These are phyloP conservation scores for Mythimna albipuncta DNA, from an alignment of 2,888 invertebrate genomes.

Conservation along the genomic window DNA sequence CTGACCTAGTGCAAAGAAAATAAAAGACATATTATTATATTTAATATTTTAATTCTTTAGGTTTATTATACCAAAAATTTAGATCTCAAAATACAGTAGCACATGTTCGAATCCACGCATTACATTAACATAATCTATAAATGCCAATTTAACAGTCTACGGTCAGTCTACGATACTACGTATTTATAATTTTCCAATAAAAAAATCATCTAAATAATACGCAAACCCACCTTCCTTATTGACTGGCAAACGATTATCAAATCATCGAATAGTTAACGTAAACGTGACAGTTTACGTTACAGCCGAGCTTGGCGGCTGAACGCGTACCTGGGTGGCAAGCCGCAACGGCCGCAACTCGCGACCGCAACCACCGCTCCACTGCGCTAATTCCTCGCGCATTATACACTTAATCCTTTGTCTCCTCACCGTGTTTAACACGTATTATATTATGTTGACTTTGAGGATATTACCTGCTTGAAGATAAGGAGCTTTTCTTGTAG, in stretches of 20 bases:
- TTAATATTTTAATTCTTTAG: not conserved
- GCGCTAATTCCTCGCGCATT: conserved; percentile 84
- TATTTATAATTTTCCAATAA: not conserved
- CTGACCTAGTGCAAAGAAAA: not conserved
- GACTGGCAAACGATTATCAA: not conserved
- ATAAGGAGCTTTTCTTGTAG: conserved; percentile 41
- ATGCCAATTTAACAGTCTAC: not conserved
- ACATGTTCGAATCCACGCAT: not conserved
- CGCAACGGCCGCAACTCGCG: conserved; percentile 86
- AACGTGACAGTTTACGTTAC: conserved; percentile 41
- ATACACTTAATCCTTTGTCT: conserved; percentile 73
- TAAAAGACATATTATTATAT: too few species aligned
- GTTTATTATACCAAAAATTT: not conserved
- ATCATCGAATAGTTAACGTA: conserved; percentile 29
- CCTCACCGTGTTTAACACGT: conserved; percentile 53
- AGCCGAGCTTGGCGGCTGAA: conserved; percentile 24
- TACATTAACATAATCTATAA: not conserved
- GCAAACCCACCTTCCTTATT: not conserved
- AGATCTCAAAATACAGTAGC: too few species aligned
- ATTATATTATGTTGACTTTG: conserved; percentile 54
- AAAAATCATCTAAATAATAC: too few species aligned
- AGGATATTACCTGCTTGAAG: conserved; percentile 21
- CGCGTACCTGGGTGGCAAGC: conserved; percentile 83
- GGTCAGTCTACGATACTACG: not conserved
- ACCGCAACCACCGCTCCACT: conserved; percentile 80